Percentiles rank a stretch among this genome's conserved stretches.
phyloP scores from a whole-genome alignment of 2,888 invertebrate genomes.

The Epistrophella euchroma region DNA sequence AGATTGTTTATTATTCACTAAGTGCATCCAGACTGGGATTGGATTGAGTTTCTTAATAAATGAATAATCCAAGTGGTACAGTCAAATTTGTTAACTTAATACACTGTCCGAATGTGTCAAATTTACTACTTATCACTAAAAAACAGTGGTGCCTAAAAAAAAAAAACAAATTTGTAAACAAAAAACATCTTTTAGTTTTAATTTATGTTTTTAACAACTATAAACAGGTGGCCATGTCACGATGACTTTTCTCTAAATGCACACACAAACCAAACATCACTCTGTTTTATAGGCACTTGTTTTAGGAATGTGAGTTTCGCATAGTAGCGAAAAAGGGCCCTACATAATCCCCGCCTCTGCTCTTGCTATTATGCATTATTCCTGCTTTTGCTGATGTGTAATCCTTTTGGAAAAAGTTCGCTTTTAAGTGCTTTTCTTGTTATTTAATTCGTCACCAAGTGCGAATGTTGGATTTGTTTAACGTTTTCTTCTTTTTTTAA shows the following conservation, averaged over 20 bases:
- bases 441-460: conserved; percentile 51
- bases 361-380: neutral
- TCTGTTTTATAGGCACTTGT: neutral
- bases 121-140: no score
- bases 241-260: neutral
- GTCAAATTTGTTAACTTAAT: no score
- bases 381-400: conserved; percentile 32
- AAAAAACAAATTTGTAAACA: no score
- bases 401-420: conserved; percentile 66
- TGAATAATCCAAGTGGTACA: no score
- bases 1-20: no score
- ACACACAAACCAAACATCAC: neutral
- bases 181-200: no score
- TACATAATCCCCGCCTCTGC: neutral
- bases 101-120: no score
- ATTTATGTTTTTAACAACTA: no score
- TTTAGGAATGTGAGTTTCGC: neutral
- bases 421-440: conserved; percentile 69
- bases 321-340: neutral
- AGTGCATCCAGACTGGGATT: no score
- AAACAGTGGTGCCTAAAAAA: no score
- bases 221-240: neutral
- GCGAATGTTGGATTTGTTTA: conserved; percentile 60
- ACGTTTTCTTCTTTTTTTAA: conserved; percentile 25
- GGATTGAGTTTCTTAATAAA: no score